These are phyloP conservation scores for Donacobius atricapilla DNA, from an alignment of 2,113 vertebrate species.

Conservation along the genomic window DNA sequence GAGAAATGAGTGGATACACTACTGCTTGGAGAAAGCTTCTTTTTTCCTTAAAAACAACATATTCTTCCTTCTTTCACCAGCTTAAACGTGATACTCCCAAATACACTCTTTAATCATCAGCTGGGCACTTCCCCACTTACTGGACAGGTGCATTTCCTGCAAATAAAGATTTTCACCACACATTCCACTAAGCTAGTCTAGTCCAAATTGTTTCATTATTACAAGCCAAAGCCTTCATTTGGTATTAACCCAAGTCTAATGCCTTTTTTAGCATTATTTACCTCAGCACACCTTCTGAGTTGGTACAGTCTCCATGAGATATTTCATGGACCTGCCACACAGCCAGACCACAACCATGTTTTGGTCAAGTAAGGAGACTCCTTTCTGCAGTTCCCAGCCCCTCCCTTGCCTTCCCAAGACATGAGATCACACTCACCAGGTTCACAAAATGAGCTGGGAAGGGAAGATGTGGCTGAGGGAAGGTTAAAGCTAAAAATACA, in stretches of 20 bases:
- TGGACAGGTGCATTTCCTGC: neutral
- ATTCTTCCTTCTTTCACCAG: neutral
- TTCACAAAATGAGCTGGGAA: neutral
- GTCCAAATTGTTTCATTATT: neutral
- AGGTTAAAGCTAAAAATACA: neutral
- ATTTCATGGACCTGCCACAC: neutral
- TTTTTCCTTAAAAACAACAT: neutral
- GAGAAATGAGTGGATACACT: neutral
- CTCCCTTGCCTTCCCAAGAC: neutral
- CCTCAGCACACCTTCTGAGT: too few relatives aligned
- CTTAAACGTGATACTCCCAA: neutral
- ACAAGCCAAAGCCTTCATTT: neutral
- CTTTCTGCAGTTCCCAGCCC: neutral
- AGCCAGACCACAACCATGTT: neutral
- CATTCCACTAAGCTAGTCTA: neutral
- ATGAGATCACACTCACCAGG: neutral
- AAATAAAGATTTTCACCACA: neutral
- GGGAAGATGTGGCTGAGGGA: neutral
- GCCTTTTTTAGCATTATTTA: neutral
- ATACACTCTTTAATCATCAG: neutral
- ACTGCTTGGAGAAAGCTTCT: neutral
- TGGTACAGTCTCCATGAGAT: neutral
- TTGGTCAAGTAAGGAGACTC: too few relatives aligned
- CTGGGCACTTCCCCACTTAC: neutral
- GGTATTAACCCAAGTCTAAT: neutral